phyloP scores from a whole-genome alignment of 2,888 invertebrate species.

The Calameuta filiformis region DNA sequence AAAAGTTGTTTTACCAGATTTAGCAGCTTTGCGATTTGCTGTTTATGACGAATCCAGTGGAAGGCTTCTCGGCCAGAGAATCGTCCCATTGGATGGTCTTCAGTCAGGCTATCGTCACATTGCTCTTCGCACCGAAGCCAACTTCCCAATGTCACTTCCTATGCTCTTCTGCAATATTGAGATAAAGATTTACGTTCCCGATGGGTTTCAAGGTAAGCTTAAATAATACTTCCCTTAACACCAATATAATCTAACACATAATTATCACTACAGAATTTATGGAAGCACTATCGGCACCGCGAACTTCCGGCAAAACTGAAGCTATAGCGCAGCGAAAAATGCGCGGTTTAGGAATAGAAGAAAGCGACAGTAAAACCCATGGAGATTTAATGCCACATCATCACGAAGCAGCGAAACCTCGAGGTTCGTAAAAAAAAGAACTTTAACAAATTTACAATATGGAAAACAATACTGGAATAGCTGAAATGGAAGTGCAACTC shows the following conservation, averaged over 20 bases:
- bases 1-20: slow-evolving; percentile 97
- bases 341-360: slow-evolving; percentile 95
- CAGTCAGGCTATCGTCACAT: slow-evolving; percentile 99
- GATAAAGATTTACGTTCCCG: slow-evolving; percentile 99
- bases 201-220: slow-evolving; percentile 89
- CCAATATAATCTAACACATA: neutral
- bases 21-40: slow-evolving; percentile 96
- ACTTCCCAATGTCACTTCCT: slow-evolving; percentile 98
- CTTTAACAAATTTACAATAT: neutral
- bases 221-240: neutral
- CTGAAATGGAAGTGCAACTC: neutral
- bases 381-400: slow-evolving; percentile 51
- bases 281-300: slow-evolving; percentile 96
- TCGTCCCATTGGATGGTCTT: slow-evolving; percentile 96
- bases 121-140: slow-evolving; percentile 96
- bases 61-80: slow-evolving; percentile 95
- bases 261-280: slow-evolving; percentile 82
- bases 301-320: slow-evolving; percentile 69
- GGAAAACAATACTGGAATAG: neutral
- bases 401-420: slow-evolving; percentile 54
- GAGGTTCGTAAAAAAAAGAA: slow-evolving; percentile 41
- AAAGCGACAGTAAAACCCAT: slow-evolving; percentile 69
- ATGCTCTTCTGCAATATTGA: slow-evolving; percentile 99
- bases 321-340: slow-evolving; percentile 79
- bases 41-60: slow-evolving; percentile 97